Conservation (phyloP, 2,888 invertebrate species). For the Therioaphis trifolii region DNA sequence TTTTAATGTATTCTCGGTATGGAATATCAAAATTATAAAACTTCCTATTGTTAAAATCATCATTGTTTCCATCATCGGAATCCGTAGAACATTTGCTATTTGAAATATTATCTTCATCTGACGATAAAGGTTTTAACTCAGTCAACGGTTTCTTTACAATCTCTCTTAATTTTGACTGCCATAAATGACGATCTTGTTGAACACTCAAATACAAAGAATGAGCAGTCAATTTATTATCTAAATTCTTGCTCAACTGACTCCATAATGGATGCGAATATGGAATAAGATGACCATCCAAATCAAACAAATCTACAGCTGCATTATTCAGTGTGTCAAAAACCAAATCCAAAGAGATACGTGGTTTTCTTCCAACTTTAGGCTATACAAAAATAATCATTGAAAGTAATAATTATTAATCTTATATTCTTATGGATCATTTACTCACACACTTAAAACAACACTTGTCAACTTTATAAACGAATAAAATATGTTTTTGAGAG, state of each 20-base stretch:
- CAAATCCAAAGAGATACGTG: too few species aligned
- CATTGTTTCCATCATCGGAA: not conserved
- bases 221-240: too few species aligned
- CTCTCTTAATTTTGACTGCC: not conserved
- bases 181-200: conserved; percentile 6
- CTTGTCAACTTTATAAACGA: too few species aligned
- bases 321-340: too few species aligned
- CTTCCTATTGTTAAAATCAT: not conserved
- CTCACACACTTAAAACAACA: too few species aligned
- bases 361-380: too few species aligned
- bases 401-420: too few species aligned
- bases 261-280: conserved; percentile 7
- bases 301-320: too few species aligned
- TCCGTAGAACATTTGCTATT: not conserved
- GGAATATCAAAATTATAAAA: not conserved
- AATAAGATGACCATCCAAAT: conserved; percentile 10
- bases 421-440: too few species aligned
- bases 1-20: not conserved
- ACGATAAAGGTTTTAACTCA: not conserved
- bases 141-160: not conserved
- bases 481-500: too few species aligned
- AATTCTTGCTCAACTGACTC: not conserved
- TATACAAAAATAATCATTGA: too few species aligned
- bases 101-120: not conserved
- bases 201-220: not conserved